Evolutionary conservation across 2,888 invertebrate species (phyloP).

Genomic region (Sialis lutaria): DNA sequence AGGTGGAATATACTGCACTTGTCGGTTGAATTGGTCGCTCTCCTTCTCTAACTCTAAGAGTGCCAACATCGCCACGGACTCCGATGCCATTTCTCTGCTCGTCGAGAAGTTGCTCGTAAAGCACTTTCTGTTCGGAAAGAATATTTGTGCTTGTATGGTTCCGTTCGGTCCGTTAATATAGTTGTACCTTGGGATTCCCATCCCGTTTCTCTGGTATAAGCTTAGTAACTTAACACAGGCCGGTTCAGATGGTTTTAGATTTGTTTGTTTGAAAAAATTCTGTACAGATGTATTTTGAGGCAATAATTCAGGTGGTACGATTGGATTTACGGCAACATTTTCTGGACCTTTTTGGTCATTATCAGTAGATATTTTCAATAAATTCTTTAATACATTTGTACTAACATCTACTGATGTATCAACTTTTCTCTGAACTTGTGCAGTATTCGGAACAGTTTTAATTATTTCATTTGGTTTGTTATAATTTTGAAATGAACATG

Average conservation of each 20-base stretch:
- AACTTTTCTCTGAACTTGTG: too few relatives aligned
- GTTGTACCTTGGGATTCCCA: constrained; percentile 28
- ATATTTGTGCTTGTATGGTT: constrained; percentile 25
- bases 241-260: constrained; percentile 8
- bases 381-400: too few relatives aligned
- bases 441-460: too few relatives aligned
- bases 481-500: too few relatives aligned
- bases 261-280: too few relatives aligned
- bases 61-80: constrained; percentile 25
- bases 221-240: constrained; percentile 23
- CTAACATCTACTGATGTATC: too few relatives aligned
- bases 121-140: constrained; percentile 26
- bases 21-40: background rate
- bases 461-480: too few relatives aligned
- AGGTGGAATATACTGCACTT: constrained; percentile 9
- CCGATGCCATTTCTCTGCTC: constrained; percentile 29
- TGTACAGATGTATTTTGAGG: too few relatives aligned
- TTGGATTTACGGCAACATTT: too few relatives aligned
- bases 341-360: too few relatives aligned
- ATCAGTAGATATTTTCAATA: too few relatives aligned
- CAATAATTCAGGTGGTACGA: too few relatives aligned
- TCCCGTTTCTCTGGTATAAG: constrained; percentile 24
- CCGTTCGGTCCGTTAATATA: constrained; percentile 21
- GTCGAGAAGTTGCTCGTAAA: constrained; percentile 28
- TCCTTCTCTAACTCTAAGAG: constrained; percentile 12